A percentile compares a stretch with the other conserved stretches of the same genome.
Conservation (phyloP, 2,797 vertebrate species). For the Manis pentadactyla region DNA sequence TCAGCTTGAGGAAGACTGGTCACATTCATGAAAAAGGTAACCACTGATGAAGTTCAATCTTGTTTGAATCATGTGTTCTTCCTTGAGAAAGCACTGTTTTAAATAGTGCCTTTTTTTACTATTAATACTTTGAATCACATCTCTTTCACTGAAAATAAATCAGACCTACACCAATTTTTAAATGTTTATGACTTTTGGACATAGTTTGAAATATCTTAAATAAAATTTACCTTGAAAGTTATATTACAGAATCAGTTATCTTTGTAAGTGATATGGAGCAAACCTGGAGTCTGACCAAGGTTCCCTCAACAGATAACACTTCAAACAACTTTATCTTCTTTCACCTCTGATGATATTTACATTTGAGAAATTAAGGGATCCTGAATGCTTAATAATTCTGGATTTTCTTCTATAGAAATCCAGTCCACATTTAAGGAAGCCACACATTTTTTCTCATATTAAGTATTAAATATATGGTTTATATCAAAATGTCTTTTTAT, state of each 20-base stretch:
- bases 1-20: slow-evolving; percentile 20
- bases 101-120: not conserved
- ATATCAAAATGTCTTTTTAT: not conserved
- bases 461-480: not conserved
- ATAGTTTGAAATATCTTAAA: not conserved
- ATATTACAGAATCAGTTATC: not conserved
- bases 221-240: slow-evolving; percentile 3
- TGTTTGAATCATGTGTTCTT: slow-evolving; percentile 28
- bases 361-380: slow-evolving; percentile 24
- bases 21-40: slow-evolving; percentile 56
- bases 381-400: not conserved
- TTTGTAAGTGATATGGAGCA: not conserved
- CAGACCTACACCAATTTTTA: not conserved
- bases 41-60: not conserved
- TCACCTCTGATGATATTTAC: not conserved
- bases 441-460: not conserved
- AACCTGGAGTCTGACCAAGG: not conserved
- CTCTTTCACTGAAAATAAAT: slow-evolving; percentile 56
- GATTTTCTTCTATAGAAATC: slow-evolving; percentile 12
- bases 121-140: slow-evolving; percentile 27
- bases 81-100: slow-evolving; percentile 21
- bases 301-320: not conserved
- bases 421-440: slow-evolving; percentile 5
- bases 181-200: not conserved
- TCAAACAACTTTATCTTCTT: not conserved